A percentile compares a stretch with the other conserved stretches of the same genome.
phyloP scores from a whole-genome alignment of 2,888 invertebrate genomes.

The Lasioglossum leucozonium region DNA sequence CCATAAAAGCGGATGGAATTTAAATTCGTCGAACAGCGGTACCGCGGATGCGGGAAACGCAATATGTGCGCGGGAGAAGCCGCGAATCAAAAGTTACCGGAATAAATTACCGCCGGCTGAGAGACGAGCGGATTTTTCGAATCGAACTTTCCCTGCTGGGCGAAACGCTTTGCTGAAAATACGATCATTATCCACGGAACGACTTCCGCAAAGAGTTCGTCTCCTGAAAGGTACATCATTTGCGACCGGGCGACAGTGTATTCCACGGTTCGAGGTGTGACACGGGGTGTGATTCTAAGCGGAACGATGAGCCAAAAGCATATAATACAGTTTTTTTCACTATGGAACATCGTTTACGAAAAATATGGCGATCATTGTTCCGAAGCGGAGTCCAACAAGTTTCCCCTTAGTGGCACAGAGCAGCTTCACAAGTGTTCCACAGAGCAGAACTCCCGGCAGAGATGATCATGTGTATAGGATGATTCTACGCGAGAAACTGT shows the following conservation, averaged over 20 bases:
- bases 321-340: background rate
- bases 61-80: conserved; percentile 31
- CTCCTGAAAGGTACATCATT: background rate
- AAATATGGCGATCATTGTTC: background rate
- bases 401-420: background rate
- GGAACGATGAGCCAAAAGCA: background rate
- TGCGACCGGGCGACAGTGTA: background rate
- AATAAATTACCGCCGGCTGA: conserved; percentile 47
- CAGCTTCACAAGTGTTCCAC: background rate
- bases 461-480: background rate
- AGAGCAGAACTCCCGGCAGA: background rate
- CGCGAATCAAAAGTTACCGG: conserved; percentile 51
- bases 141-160: conserved; percentile 37
- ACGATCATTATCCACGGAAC: conserved; percentile 27
- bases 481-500: background rate
- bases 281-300: background rate
- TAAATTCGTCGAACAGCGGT: conserved; percentile 51
- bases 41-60: conserved; percentile 28
- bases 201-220: conserved; percentile 3
- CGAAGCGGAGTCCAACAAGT: background rate
- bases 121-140: conserved; percentile 31
- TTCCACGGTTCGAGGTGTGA: background rate
- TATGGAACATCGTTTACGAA: background rate
- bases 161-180: conserved; percentile 20
- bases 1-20: conserved; percentile 60